Evolutionary conservation across 1,140 invertebrate species (phyloP).

Genomic region (Drosophila nikananu): DNA sequence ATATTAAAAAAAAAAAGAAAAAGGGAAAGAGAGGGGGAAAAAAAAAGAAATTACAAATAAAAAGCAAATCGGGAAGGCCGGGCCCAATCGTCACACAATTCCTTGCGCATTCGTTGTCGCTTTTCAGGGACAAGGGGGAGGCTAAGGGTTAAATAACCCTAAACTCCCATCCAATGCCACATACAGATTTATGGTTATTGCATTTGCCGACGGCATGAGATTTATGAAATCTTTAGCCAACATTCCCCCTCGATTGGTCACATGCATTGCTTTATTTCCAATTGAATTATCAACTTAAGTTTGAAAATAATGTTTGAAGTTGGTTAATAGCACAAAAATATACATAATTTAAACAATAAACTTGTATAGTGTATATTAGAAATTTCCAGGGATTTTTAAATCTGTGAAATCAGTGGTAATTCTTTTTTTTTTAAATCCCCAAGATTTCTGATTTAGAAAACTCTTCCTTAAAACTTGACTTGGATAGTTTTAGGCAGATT

Average conservation of each 20-base stretch:
- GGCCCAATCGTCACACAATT: conserved; percentile 6
- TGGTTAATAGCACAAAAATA: neutral
- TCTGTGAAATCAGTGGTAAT: too few relatives aligned
- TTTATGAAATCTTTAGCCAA: conserved; percentile 28
- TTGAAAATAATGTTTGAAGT: neutral
- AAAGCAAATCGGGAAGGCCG: neutral
- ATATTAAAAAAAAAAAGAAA: conserved; percentile 28
- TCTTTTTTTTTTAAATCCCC: too few relatives aligned
- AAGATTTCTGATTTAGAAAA: too few relatives aligned
- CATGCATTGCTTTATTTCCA: conserved; percentile 7
- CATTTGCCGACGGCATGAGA: conserved; percentile 18
- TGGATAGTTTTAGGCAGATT: too few relatives aligned
- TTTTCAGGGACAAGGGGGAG: neutral
- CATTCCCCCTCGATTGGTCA: conserved; percentile 21
- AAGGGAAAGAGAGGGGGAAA: neutral
- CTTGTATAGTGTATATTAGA: neutral
- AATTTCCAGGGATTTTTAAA: too few relatives aligned
- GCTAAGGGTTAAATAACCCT: conserved; percentile 32
- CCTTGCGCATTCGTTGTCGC: conserved; percentile 31
- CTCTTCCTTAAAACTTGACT: too few relatives aligned
- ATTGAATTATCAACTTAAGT: conserved; percentile 17
- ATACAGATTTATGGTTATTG: conserved; percentile 42
- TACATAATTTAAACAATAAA: neutral
- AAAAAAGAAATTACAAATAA: neutral
- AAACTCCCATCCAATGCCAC: conserved; percentile 1